Conservation (phyloP, 1,140 invertebrate species). For the Brachionus paranguensis region DNA sequence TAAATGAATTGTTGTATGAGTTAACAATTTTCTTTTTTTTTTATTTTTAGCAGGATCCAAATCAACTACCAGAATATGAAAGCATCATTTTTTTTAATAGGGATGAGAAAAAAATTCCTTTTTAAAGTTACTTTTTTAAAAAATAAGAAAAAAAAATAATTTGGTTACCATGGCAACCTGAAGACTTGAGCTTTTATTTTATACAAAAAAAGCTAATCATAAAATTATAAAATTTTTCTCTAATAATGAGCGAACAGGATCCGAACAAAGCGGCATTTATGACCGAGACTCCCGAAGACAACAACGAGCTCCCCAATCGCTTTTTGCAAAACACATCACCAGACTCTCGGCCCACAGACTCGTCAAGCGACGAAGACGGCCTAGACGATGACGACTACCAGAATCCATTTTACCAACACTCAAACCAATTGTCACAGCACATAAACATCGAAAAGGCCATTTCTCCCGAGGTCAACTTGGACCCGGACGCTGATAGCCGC, state of each 20-base stretch:
- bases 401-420: constrained; percentile 5
- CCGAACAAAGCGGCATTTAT: background rate
- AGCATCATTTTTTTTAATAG: too few relatives aligned
- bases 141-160: too few relatives aligned
- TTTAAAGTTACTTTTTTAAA: too few relatives aligned
- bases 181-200: background rate
- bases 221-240: background rate
- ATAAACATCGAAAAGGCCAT: constrained; percentile 1
- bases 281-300: constrained; percentile 9
- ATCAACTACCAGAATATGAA: too few relatives aligned
- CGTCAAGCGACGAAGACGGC: background rate
- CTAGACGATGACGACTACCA: background rate
- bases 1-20: too few relatives aligned
- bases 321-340: background rate
- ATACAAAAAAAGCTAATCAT: background rate
- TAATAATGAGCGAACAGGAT: background rate
- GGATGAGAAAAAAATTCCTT: too few relatives aligned
- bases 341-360: background rate
- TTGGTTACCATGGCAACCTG: background rate
- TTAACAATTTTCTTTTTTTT: too few relatives aligned
- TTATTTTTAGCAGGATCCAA: too few relatives aligned
- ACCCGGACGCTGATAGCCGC: background rate
- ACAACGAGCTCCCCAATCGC: background rate
- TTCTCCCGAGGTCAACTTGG: background rate
- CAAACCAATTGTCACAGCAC: background rate